A percentile compares a stretch with the other conserved stretches of the same genome.
phyloP scores from a whole-genome alignment of 2,113 vertebrate species.

The Hippocampus zosterae region DNA sequence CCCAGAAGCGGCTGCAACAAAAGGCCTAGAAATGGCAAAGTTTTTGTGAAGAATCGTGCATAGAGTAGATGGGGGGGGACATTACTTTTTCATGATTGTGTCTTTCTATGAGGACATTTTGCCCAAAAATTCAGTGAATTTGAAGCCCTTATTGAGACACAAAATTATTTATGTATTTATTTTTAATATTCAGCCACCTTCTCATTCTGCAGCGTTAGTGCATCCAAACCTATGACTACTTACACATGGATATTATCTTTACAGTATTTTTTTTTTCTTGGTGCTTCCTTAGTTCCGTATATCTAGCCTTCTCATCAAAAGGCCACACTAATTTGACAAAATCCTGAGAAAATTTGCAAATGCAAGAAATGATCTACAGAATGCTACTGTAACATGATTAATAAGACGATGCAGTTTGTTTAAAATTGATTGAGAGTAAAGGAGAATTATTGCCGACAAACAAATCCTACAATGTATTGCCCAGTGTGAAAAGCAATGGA shows the following conservation, averaged over 20 bases:
- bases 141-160: no score
- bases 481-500: neutral
- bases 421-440: neutral
- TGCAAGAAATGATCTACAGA: neutral
- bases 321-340: no score
- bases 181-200: no score
- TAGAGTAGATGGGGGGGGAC: neutral
- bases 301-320: no score
- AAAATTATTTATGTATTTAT: no score
- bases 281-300: no score
- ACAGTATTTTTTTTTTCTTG: no score
- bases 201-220: no score
- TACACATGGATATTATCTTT: no score
- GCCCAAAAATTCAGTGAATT: neutral
- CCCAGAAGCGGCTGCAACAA: constrained; percentile 8
- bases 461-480: neutral
- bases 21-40: neutral
- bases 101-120: neutral
- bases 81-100: neutral
- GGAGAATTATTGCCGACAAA: neutral
- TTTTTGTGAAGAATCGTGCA: constrained; percentile 5
- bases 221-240: no score
- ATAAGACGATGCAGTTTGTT: neutral
- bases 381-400: neutral
- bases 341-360: no score